Percentiles rank a stretch among this genome's conserved stretches.
phyloP scores from a whole-genome alignment of 2,113 vertebrate genomes.

The Rhinolophus sinicus region DNA sequence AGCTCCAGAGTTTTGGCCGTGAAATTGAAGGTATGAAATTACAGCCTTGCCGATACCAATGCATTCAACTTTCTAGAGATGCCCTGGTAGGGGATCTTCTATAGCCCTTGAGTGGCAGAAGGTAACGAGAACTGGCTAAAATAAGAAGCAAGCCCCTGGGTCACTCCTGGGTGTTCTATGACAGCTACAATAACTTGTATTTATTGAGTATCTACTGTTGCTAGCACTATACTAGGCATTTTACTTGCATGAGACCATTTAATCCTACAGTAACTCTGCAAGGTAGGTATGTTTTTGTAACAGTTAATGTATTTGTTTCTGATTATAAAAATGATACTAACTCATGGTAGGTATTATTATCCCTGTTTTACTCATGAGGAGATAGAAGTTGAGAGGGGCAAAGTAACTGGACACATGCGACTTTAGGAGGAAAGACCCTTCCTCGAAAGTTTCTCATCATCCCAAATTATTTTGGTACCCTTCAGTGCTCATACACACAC shows the following conservation, averaged over 20 bases:
- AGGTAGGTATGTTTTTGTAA: constrained; percentile 3
- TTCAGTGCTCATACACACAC: background rate
- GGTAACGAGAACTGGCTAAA: constrained; percentile 75
- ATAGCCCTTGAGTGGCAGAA: constrained; percentile 74
- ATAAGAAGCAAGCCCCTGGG: constrained; percentile 38
- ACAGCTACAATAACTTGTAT: constrained; percentile 37
- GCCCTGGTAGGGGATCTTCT: constrained; percentile 79
- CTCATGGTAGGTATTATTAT: background rate
- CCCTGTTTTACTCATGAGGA: background rate
- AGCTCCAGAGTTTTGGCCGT: constrained; percentile 72
- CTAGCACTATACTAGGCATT: background rate
- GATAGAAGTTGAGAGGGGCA: background rate
- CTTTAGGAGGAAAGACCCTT: background rate
- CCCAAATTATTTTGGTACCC: background rate
- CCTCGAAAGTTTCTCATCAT: background rate
- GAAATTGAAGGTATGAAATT: constrained; percentile 85
- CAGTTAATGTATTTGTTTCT: background rate
- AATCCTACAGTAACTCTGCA: background rate
- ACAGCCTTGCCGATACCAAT: constrained; percentile 80
- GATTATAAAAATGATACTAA: constrained; percentile 1
- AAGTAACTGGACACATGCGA: background rate
- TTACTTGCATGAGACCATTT: background rate
- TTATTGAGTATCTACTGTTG: constrained; percentile 9
- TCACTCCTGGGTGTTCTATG: constrained; percentile 55
- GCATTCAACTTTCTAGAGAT: constrained; percentile 80